Percentiles rank a stretch among this genome's conserved stretches.
These are phyloP conservation scores for Magallana angulata DNA, from an alignment of 1,140 invertebrate species.

Conservation along the genomic window DNA sequence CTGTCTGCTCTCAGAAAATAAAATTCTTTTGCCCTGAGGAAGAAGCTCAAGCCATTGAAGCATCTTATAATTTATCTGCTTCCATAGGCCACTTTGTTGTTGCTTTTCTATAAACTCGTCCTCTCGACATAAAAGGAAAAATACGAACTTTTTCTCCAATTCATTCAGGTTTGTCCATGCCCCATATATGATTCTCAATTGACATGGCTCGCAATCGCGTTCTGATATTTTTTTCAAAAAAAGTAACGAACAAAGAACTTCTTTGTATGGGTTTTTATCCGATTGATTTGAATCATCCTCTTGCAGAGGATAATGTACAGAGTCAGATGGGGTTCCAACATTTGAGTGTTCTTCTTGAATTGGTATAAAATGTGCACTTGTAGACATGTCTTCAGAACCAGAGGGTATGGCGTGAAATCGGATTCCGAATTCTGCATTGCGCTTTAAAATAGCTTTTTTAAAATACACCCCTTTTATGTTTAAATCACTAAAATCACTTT, in stretches of 20 bases:
- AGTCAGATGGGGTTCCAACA: neutral
- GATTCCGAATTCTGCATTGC: neutral
- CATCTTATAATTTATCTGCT: neutral
- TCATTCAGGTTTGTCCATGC: slow-evolving; percentile 24
- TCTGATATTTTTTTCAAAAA: too few relatives aligned
- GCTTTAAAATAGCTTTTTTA: neutral
- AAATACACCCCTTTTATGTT: neutral
- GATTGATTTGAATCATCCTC: too few relatives aligned
- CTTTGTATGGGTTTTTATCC: neutral
- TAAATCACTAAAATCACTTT: neutral
- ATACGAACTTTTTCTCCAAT: slow-evolving; percentile 25
- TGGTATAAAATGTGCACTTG: neutral
- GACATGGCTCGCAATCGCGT: neutral
- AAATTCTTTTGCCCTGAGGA: neutral
- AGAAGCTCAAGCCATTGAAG: neutral
- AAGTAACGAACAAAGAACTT: neutral
- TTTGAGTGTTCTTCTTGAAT: neutral
- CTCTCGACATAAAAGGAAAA: neutral
- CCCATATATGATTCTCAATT: slow-evolving; percentile 16
- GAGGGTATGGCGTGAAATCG: too few relatives aligned
- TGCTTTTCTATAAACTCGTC: slow-evolving; percentile 7
- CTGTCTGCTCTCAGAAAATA: neutral
- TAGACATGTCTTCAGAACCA: neutral
- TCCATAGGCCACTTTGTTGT: neutral
- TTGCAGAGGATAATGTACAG: too few relatives aligned